These are phyloP conservation scores for Agelas oroides DNA, from an alignment of 37 sponge, comb jelly and placozoan genomes.

Conservation along the genomic window DNA sequence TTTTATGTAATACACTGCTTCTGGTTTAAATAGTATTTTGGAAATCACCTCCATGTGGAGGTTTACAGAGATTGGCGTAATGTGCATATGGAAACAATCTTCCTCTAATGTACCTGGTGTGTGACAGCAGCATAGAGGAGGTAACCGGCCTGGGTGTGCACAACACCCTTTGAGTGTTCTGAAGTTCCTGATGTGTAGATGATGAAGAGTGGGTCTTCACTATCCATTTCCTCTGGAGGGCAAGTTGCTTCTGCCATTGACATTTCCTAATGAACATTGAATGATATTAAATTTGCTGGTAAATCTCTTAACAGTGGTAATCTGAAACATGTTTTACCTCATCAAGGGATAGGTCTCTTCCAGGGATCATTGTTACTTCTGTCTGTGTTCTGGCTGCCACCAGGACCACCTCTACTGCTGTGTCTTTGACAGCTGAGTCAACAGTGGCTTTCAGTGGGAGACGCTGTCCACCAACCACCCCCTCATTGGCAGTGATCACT, in stretches of 20 bases:
- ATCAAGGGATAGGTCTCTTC: too few species aligned
- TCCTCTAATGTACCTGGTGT: slow-evolving; percentile 58
- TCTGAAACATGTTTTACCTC: too few species aligned
- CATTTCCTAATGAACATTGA: slow-evolving; percentile 60
- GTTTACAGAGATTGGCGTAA: too few species aligned
- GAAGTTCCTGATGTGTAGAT: slow-evolving; percentile 93
- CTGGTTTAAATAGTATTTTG: too few species aligned
- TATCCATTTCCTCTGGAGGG: slow-evolving; percentile 76
- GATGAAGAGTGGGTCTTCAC: slow-evolving; percentile 91
- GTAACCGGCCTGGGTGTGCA: slow-evolving; percentile 94
- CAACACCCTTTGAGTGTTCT: slow-evolving; percentile 90
- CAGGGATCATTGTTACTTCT: slow-evolving; percentile 22
- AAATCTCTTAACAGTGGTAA: too few species aligned
- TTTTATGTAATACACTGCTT: too few species aligned
- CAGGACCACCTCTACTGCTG: slow-evolving; percentile 68
- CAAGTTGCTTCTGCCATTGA: slow-evolving; percentile 53
- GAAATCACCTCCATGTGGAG: too few species aligned
- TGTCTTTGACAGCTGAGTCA: slow-evolving; percentile 67
- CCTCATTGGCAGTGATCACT: slow-evolving; percentile 85
- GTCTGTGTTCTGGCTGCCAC: slow-evolving; percentile 74
- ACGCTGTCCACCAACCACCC: slow-evolving; percentile 79
- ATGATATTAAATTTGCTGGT: too few species aligned
- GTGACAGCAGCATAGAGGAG: slow-evolving; percentile 85
- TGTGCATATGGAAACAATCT: background rate
- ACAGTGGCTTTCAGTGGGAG: slow-evolving; percentile 77